A percentile compares a stretch with the other conserved stretches of the same genome.
Conservation (phyloP, 2,113 vertebrate genomes). For the Theristicus caerulescens region DNA sequence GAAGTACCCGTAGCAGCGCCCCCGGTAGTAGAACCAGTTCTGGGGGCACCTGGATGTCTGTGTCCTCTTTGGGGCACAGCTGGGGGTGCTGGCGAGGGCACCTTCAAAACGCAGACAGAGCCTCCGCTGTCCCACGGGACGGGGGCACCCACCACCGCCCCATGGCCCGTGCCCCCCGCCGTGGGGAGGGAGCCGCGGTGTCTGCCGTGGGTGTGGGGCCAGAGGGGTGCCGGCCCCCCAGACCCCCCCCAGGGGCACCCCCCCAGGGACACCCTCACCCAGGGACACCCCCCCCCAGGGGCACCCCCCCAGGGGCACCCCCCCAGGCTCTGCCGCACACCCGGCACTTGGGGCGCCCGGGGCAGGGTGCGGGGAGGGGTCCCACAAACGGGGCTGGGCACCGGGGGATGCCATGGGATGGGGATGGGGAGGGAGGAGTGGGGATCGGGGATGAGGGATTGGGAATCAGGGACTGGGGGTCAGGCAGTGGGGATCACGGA, state of each 20-base stretch:
- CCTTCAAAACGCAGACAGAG: background rate
- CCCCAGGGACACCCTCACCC: background rate
- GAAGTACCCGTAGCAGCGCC: background rate
- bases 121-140: background rate
- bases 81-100: background rate
- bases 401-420: background rate
- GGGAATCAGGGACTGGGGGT: too few relatives aligned
- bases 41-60: background rate
- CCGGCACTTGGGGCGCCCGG: too few relatives aligned
- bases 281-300: too few relatives aligned
- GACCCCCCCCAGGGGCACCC: background rate
- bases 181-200: background rate
- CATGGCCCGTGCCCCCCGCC: background rate
- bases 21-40: background rate
- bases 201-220: background rate
- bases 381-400: background rate
- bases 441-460: too few relatives aligned
- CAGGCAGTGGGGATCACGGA: too few relatives aligned
- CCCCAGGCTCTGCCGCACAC: too few relatives aligned
- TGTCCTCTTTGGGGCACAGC: fast-evolving
- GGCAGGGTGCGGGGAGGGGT: background rate
- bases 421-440: too few relatives aligned
- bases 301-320: too few relatives aligned
- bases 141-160: background rate
- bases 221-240: background rate